Percentiles rank a stretch among this genome's conserved stretches.
Evolutionary conservation across 2,888 invertebrate species (phyloP).

Genomic region (Agrotis exclamationis): DNA sequence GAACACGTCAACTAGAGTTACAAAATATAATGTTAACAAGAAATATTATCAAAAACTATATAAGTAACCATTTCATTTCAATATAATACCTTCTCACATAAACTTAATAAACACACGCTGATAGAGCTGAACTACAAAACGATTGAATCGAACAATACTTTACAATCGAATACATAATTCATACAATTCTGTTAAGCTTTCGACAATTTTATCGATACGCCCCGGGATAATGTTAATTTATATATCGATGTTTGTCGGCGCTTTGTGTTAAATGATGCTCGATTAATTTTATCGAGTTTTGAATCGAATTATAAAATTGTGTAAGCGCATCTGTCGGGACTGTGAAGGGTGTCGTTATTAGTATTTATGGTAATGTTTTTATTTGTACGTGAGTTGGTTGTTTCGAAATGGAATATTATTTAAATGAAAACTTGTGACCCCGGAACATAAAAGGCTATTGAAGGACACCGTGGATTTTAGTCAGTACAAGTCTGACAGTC

Average conservation of each 20-base stretch:
- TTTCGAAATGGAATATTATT: neutral
- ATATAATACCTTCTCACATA: slow-evolving; percentile 43
- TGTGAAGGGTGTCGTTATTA: slow-evolving; percentile 64
- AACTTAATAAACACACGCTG: slow-evolving; percentile 53
- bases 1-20: neutral
- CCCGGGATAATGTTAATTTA: slow-evolving; percentile 70
- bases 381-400: slow-evolving; percentile 49
- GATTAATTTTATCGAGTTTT: slow-evolving; percentile 71
- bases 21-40: too few species aligned
- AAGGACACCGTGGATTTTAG: too few species aligned
- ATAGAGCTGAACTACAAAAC: slow-evolving; percentile 60
- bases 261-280: slow-evolving; percentile 70
- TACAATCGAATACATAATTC: slow-evolving; percentile 69
- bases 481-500: too few species aligned
- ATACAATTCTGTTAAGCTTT: slow-evolving; percentile 71
- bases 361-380: slow-evolving; percentile 67
- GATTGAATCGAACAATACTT: slow-evolving; percentile 65
- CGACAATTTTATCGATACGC: slow-evolving; percentile 69
- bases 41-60: neutral
- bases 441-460: too few species aligned
- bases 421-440: neutral
- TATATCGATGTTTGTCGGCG: slow-evolving; percentile 69
- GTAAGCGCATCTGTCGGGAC: slow-evolving; percentile 76
- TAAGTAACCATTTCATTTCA: slow-evolving; percentile 28
- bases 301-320: slow-evolving; percentile 69